Conservation (phyloP, 2,113 vertebrate genomes). For the Nesogale talazaci region DNA sequence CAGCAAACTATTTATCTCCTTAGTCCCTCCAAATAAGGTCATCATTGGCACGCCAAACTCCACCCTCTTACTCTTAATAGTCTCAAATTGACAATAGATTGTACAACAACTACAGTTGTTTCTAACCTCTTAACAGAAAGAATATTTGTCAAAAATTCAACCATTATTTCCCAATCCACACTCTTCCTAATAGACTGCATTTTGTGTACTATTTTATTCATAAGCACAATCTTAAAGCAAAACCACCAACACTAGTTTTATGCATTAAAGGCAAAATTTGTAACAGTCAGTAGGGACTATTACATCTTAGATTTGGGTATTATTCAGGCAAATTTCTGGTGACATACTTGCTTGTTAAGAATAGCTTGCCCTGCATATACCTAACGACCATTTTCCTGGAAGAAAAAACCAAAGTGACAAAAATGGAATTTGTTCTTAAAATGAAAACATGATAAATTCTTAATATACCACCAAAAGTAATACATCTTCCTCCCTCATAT, state of each 20-base stretch:
- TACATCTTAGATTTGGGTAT: constrained; percentile 37
- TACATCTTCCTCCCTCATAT: constrained; percentile 42
- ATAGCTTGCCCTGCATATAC: neutral
- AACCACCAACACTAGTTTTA: constrained; percentile 30
- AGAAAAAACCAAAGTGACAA: constrained; percentile 50
- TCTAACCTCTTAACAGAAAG: constrained; percentile 24
- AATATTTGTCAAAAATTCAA: constrained; percentile 45
- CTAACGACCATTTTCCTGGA: constrained; percentile 56
- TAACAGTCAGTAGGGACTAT: neutral
- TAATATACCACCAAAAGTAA: constrained; percentile 54
- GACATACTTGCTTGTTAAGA: constrained; percentile 54
- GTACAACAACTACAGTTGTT: neutral
- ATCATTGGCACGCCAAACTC: too few relatives aligned
- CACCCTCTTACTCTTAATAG: too few relatives aligned
- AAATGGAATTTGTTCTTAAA: constrained; percentile 67
- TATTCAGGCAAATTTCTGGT: constrained; percentile 24
- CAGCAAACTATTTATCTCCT: too few relatives aligned
- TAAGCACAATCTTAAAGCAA: constrained; percentile 33
- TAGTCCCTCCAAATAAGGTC: too few relatives aligned
- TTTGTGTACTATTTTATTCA: constrained; percentile 40
- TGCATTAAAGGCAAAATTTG: constrained; percentile 32
- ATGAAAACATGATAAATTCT: constrained; percentile 50
- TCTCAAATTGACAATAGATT: too few relatives aligned
- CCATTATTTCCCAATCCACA: constrained; percentile 15
- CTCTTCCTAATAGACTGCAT: neutral